Evolutionary conservation across 2,888 invertebrate genomes (phyloP).

Genomic region (Apamea crenata): DNA sequence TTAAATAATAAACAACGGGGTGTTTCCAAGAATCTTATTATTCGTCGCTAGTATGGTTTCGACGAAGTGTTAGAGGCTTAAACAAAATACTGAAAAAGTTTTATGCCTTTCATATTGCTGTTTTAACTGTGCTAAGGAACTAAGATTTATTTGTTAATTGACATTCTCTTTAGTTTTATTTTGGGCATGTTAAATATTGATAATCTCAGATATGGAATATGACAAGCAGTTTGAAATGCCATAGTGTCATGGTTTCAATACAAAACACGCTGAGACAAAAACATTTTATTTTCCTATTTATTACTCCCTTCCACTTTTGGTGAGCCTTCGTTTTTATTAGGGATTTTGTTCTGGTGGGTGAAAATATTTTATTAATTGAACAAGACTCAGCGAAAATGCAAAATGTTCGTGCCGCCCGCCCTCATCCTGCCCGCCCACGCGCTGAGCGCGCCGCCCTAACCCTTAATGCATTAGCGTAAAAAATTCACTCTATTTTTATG

Average conservation of each 20-base stretch:
- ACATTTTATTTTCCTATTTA: slow-evolving; percentile 23
- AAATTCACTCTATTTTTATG: slow-evolving; percentile 51
- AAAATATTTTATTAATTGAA: slow-evolving; percentile 73
- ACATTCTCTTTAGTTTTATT: background rate
- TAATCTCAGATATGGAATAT: background rate
- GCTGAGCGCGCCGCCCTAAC: slow-evolving; percentile 44
- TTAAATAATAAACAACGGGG: slow-evolving; percentile 72
- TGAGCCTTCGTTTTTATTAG: slow-evolving; percentile 45
- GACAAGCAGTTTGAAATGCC: background rate
- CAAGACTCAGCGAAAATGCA: slow-evolving; percentile 72
- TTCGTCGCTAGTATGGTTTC: slow-evolving; percentile 55
- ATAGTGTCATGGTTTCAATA: background rate
- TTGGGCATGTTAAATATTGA: background rate
- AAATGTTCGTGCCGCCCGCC: slow-evolving; percentile 63
- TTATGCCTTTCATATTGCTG: background rate
- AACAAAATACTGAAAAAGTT: slow-evolving; percentile 3
- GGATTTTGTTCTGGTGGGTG: slow-evolving; percentile 53
- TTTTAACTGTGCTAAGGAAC: background rate
- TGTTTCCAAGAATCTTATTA: slow-evolving; percentile 65
- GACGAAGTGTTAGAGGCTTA: slow-evolving; percentile 36
- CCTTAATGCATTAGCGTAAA: slow-evolving; percentile 61
- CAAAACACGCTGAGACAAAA: slow-evolving; percentile 19
- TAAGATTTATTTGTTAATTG: background rate
- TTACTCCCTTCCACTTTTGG: slow-evolving; percentile 24
- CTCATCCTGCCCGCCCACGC: slow-evolving; percentile 60